Evolutionary conservation across 2,888 invertebrate genomes (phyloP).

Genomic region (Monochamus alternatus): DNA sequence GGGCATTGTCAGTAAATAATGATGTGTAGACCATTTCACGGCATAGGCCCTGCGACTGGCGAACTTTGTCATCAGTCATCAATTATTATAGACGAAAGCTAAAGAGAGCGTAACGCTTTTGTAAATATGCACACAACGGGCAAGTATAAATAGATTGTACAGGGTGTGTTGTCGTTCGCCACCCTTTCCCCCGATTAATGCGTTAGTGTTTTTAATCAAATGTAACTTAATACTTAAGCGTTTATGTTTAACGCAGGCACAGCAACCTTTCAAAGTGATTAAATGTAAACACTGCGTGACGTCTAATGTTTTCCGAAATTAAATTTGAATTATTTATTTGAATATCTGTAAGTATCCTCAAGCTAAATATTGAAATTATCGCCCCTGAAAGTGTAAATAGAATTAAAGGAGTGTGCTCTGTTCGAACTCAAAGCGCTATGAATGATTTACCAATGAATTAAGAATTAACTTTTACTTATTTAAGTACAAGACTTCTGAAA

Average conservation of each 20-base stretch:
- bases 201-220: conserved; percentile 70
- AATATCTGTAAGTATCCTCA: conserved; percentile 63
- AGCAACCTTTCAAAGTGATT: conserved; percentile 70
- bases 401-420: conserved; percentile 46
- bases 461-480: too few relatives aligned
- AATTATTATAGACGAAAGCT: conserved; percentile 52
- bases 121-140: conserved; percentile 59
- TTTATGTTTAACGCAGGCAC: conserved; percentile 66
- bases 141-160: conserved; percentile 60
- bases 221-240: conserved; percentile 69
- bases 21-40: conserved; percentile 36
- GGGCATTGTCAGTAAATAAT: conserved; percentile 15
- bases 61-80: conserved; percentile 45
- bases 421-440: too few relatives aligned
- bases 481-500: too few relatives aligned
- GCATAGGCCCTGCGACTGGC: conserved; percentile 31
- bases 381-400: conserved; percentile 48
- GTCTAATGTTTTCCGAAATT: conserved; percentile 67
- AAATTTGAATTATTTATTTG: conserved; percentile 69
- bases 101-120: conserved; percentile 56
- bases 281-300: conserved; percentile 69
- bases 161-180: conserved; percentile 61
- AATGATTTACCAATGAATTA: too few relatives aligned
- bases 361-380: conserved; percentile 55
- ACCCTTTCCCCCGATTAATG: conserved; percentile 68